Conservation (phyloP, 2,888 invertebrate genomes). For the Himalopsyche japonica region DNA sequence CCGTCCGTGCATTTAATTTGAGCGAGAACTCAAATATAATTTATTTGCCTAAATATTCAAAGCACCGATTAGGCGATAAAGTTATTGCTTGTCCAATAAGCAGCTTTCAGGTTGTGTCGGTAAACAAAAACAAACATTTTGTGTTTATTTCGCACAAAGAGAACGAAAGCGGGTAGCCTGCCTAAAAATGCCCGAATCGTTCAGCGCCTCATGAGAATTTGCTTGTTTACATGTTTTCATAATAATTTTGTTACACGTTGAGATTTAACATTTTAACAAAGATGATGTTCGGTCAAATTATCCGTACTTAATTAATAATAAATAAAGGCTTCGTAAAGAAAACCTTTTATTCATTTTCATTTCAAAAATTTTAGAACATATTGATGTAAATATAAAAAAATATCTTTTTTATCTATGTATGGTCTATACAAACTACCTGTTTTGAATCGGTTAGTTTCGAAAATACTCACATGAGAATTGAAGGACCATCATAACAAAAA, state of each 20-base stretch:
- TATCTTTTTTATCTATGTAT: no score
- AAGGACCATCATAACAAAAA: no score
- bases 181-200: neutral
- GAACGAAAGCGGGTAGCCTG: neutral
- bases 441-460: no score
- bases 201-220: neutral
- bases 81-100: constrained; percentile 1
- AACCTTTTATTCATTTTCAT: no score
- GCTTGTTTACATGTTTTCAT: neutral
- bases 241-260: neutral
- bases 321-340: no score
- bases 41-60: constrained; percentile 3
- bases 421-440: no score
- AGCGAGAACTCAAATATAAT: constrained; percentile 4
- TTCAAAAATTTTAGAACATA: no score
- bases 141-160: constrained; percentile 5
- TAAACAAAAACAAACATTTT: constrained; percentile 3
- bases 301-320: no score
- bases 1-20: constrained; percentile 1
- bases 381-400: no score
- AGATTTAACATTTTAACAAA: no score
- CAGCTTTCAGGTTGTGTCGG: neutral
- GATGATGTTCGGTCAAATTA: no score
- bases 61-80: constrained; percentile 9
- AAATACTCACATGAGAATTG: no score